phyloP scores from a whole-genome alignment of 2,888 invertebrate species.

The Mayetiola destructor region DNA sequence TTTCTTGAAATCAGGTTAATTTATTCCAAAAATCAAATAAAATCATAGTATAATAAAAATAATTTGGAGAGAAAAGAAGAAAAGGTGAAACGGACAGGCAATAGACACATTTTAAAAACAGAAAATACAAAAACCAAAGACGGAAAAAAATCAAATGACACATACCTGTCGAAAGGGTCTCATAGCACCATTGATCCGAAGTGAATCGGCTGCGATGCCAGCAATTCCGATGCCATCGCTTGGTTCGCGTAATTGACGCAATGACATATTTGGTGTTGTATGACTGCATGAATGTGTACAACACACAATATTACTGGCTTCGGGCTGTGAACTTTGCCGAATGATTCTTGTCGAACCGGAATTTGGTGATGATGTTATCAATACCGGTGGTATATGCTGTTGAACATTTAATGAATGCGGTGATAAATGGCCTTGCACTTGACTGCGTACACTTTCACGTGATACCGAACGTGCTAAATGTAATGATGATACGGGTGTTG shows the following conservation, averaged over 20 bases:
- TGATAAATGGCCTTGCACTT: constrained; percentile 35
- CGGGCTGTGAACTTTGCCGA: constrained; percentile 43
- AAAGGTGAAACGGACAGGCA: not conserved
- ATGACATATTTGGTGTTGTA: constrained; percentile 65
- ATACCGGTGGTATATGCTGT: constrained; percentile 42
- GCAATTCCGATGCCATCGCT: constrained; percentile 75
- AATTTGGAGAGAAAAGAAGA: not conserved
- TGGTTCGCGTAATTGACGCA: constrained; percentile 70
- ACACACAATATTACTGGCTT: constrained; percentile 31
- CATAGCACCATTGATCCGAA: constrained; percentile 92
- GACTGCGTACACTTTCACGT: constrained; percentile 61
- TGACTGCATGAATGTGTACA: constrained; percentile 46
- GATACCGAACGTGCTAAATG: constrained; percentile 72
- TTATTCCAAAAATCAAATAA: no score
- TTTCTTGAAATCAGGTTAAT: no score
- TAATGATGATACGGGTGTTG: constrained; percentile 57
- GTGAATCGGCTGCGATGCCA: constrained; percentile 88
- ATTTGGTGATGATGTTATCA: constrained; percentile 51
- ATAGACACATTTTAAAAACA: not conserved
- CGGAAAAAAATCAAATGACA: not conserved
- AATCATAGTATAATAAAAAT: no score
- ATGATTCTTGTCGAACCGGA: constrained; percentile 65
- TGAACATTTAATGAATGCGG: constrained; percentile 9
- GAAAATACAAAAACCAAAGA: not conserved
- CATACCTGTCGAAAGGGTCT: constrained; percentile 90